Conservation (phyloP, 2,113 vertebrate species). For the Aleadryas rufinucha region DNA sequence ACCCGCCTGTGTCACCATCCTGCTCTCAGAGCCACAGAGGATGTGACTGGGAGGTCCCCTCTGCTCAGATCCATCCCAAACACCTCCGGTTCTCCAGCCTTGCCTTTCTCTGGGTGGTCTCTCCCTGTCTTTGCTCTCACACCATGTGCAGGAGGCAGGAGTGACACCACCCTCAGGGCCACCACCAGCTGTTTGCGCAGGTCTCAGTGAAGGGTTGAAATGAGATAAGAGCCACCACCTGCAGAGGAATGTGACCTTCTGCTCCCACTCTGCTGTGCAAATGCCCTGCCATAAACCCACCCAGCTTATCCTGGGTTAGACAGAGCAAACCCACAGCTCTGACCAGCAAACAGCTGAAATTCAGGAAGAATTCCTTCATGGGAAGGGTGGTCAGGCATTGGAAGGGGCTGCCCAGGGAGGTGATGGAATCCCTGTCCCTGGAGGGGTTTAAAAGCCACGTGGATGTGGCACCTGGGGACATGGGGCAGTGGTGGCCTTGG, state of each 20-base stretch:
- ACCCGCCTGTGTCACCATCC: accelerated
- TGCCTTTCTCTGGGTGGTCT: background rate
- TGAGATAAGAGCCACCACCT: background rate
- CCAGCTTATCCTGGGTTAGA: accelerated
- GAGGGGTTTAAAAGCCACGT: background rate
- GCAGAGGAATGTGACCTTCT: background rate
- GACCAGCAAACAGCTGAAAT: accelerated
- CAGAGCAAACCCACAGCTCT: background rate
- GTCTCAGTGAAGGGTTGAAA: accelerated
- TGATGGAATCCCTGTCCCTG: background rate
- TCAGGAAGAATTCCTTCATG: background rate
- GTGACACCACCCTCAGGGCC: accelerated
- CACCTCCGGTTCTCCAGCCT: background rate
- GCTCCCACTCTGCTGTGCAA: background rate
- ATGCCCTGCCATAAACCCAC: background rate
- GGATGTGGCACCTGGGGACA: background rate
- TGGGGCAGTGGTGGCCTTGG: background rate
- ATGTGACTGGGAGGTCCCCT: background rate
- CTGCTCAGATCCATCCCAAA: background rate
- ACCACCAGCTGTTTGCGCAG: background rate
- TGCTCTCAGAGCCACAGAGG: background rate
- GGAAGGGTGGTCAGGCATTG: background rate
- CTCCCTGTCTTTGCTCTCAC: background rate
- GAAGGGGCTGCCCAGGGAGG: background rate
- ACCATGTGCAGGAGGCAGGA: background rate